A percentile compares a stretch with the other conserved stretches of the same genome.
Evolutionary conservation across 2,113 vertebrate genomes (phyloP).

Genomic region (Paralichthys olivaceus): DNA sequence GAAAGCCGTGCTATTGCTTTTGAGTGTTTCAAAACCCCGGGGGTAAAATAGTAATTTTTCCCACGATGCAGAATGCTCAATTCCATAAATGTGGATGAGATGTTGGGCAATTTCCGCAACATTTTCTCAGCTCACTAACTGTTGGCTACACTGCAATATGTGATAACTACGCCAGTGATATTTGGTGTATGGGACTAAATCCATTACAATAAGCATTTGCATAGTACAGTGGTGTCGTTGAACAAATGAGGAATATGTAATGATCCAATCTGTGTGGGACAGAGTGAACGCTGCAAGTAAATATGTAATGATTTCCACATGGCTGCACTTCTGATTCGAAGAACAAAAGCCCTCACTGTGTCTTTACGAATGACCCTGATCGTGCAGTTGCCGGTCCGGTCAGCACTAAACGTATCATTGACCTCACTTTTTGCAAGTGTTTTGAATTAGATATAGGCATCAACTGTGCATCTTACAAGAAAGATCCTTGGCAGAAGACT

Average conservation of each 20-base stretch:
- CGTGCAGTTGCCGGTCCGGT: slow-evolving; percentile 40
- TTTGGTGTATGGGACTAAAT: slow-evolving; percentile 69
- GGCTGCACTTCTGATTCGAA: slow-evolving; percentile 67
- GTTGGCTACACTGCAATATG: slow-evolving; percentile 75
- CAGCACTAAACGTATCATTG: slow-evolving; percentile 40
- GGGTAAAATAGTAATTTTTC: slow-evolving; percentile 65
- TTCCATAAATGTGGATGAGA: slow-evolving; percentile 66
- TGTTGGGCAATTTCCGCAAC: slow-evolving; percentile 72
- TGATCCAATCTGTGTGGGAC: slow-evolving; percentile 73
- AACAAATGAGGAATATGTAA: slow-evolving; percentile 78
- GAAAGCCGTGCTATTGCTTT: slow-evolving; percentile 65
- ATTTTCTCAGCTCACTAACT: slow-evolving; percentile 80
- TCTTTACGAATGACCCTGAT: slow-evolving; percentile 56
- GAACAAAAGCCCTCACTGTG: slow-evolving; percentile 56
- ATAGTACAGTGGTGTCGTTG: slow-evolving; percentile 71
- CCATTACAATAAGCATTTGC: slow-evolving; percentile 78
- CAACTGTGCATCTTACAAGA: slow-evolving; percentile 50
- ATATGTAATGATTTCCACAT: slow-evolving; percentile 74
- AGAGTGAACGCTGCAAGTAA: slow-evolving; percentile 69
- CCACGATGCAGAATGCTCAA: slow-evolving; percentile 56
- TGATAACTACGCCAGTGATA: slow-evolving; percentile 69
- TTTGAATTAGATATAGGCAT: slow-evolving; percentile 40
- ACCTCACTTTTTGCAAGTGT: slow-evolving; percentile 37
- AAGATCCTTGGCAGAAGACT: slow-evolving; percentile 23
- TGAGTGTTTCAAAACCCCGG: slow-evolving; percentile 58